Percentiles rank a stretch among this genome's conserved stretches.
phyloP scores from a whole-genome alignment of 2,888 invertebrate species.

The Aporophyla lueneburgensis region DNA sequence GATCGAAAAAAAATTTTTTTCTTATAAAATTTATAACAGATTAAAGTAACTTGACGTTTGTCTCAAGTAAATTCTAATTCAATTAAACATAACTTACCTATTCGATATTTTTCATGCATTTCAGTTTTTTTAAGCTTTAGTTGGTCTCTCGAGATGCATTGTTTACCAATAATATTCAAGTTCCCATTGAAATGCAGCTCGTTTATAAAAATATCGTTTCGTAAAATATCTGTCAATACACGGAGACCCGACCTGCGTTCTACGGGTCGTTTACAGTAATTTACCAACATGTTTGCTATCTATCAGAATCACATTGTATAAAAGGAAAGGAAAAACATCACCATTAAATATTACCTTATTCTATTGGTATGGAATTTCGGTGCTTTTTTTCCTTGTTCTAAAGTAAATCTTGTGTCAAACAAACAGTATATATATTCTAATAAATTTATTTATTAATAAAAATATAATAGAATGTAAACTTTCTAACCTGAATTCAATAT shows the following conservation, averaged over 20 bases:
- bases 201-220: neutral
- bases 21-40: neutral
- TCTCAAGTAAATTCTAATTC: neutral
- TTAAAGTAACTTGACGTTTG: neutral
- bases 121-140: neutral
- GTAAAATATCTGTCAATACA: conserved; percentile 2
- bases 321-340: neutral
- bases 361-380: neutral
- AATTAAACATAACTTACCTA: neutral
- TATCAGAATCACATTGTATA: conserved; percentile 19
- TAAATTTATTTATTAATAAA: neutral
- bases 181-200: conserved; percentile 2
- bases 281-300: conserved; percentile 22
- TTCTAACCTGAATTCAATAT: neutral
- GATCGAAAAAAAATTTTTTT: neutral
- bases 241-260: neutral
- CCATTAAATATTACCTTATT: neutral
- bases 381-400: no score
- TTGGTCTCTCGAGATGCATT: neutral
- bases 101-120: neutral
- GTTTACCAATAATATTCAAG: neutral
- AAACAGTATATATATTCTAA: neutral
- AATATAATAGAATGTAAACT: neutral
- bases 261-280: conserved; percentile 5
- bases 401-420: neutral